Base-by-base conservation (phyloP, 2,113 vertebrate genomes). In the Platysternon megacephalum region DNA sequence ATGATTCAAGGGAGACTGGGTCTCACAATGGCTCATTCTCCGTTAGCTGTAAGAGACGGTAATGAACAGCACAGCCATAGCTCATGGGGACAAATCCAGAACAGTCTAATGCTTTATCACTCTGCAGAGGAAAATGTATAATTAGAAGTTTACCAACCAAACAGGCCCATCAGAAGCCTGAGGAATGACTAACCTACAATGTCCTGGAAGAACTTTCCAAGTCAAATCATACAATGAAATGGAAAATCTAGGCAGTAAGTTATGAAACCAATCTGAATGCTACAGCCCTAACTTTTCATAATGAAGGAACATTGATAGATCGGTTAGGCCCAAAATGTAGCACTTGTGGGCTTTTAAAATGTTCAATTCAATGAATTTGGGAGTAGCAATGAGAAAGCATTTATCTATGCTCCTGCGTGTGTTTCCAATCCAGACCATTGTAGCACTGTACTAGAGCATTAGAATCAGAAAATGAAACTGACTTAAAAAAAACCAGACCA, bases 181-280 rank as follows among this genome's bases (percentile, higher is more conserved):
- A 81, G 65, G 89, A 85, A 52, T 49, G 32, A 53, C 93, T 95
- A 84, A 95, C 85, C n/a, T 44, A 82, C 94, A 91, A 72, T 89
- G 87, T 11, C 87, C 90, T 4, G 55, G 83, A 42, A 90, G 72
- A 94, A 93, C 89, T 58, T 96, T 94, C 96, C 96, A 97, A 94
- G 80, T 90, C 96, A 78, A 42, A n/a, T 68, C n/a, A 72, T 39
- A 72, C 19, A 72, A 72, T n/a, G 61, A 68, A 44, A 21, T 44
- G 95, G 94, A 97, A 97, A 97, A 95, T 48, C 28, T 79, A 95
- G 65, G 85, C 79, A 93, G 96, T 91, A 95, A 95, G 68, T 88
- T 74, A 85, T 86, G 92, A 95, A 83, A 85, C 74, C 80, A 87
- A 94, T 68, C 65, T 86, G 87, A 89, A 89, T 0, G 0, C 12